phyloP scores from a whole-genome alignment of 2,797 vertebrate genomes.

The Platalea minor region DNA sequence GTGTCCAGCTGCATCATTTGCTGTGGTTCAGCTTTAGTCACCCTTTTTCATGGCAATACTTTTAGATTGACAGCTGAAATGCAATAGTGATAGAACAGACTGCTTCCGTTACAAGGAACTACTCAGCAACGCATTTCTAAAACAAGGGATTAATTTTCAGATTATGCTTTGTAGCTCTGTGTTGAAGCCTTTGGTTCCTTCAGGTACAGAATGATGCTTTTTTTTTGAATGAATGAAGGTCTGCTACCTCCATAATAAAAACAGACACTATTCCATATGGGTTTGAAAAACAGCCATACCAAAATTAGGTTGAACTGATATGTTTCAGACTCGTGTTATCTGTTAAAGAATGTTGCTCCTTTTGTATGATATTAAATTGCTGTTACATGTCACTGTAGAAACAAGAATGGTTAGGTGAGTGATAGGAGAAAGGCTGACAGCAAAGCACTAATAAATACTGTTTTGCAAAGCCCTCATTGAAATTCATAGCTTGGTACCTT shows the following conservation, averaged over 20 bases:
- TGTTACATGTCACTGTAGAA: neutral
- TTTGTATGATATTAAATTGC: slow-evolving; percentile 16
- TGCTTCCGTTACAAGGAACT: neutral
- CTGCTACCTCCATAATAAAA: neutral
- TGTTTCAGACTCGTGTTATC: neutral
- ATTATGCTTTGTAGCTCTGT: neutral
- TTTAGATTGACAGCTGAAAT: neutral
- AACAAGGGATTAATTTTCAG: neutral
- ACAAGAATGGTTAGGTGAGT: slow-evolving; percentile 22
- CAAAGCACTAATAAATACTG: slow-evolving; percentile 53
- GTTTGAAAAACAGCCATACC: neutral
- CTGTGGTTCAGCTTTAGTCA: neutral
- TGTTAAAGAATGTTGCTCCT: slow-evolving; percentile 16
- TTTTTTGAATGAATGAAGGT: neutral
- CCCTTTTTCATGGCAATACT: neutral
- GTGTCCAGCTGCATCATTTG: neutral
- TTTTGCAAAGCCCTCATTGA: slow-evolving; percentile 81
- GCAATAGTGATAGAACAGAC: neutral
- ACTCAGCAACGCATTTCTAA: neutral
- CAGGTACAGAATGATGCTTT: neutral
- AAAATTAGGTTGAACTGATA: neutral
- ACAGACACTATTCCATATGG: neutral
- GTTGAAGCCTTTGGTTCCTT: neutral
- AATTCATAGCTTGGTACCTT: slow-evolving; percentile 86
- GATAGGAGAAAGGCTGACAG: slow-evolving; percentile 23